Evolutionary conservation across 1,140 invertebrate genomes (phyloP).

Genomic region (Brachionus calyciflorus): DNA sequence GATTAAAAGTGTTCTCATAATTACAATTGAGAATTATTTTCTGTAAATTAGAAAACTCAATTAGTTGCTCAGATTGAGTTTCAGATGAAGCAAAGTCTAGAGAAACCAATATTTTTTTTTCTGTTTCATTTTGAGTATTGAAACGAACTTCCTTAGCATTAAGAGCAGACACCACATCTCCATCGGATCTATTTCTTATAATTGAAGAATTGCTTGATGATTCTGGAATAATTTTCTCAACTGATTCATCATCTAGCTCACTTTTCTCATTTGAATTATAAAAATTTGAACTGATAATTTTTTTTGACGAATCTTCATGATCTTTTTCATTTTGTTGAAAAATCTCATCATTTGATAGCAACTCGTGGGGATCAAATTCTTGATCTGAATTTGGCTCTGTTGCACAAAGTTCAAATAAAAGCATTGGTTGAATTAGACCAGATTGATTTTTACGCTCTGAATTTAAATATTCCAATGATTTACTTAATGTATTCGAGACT

Average conservation of each 20-base stretch:
- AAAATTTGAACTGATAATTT: background rate
- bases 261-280: background rate
- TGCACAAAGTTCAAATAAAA: background rate
- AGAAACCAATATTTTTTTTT: background rate
- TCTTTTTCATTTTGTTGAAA: background rate
- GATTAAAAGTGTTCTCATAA: conserved; percentile 19
- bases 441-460: no score
- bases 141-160: conserved; percentile 14
- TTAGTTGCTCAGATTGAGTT: background rate
- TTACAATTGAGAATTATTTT: background rate
- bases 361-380: no score
- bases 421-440: background rate
- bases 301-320: background rate
- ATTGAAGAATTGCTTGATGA: background rate
- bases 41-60: background rate
- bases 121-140: background rate
- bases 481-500: no score
- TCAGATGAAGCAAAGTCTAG: background rate
- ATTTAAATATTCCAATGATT: no score
- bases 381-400: background rate
- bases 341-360: no score
- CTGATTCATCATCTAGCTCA: background rate
- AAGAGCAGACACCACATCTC: background rate
- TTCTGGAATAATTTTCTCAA: no score
- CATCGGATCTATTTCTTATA: background rate